Evolutionary conservation across 2,113 vertebrate species (phyloP).

Genomic region (Siphamia tubifer): DNA sequence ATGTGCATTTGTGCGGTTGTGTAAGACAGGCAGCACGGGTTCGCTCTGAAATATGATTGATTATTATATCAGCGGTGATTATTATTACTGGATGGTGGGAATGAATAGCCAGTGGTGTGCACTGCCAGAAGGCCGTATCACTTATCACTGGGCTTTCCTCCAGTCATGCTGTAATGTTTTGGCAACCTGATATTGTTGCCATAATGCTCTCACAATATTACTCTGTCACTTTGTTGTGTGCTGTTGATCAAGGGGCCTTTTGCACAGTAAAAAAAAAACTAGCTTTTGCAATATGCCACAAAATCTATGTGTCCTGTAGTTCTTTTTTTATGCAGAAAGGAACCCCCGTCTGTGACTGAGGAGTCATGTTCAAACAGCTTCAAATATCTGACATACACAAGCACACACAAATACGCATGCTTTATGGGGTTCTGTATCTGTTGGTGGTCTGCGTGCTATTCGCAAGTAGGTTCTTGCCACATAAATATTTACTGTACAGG

Average conservation of each 20-base stretch:
- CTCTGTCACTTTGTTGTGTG: slow-evolving; percentile 52
- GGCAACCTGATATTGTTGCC: slow-evolving; percentile 63
- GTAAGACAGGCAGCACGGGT: slow-evolving; percentile 51
- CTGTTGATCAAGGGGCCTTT: slow-evolving; percentile 32
- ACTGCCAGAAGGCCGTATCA: slow-evolving; percentile 45
- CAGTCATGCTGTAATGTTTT: slow-evolving; percentile 57
- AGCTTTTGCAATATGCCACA: neutral
- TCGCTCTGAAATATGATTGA: slow-evolving; percentile 42
- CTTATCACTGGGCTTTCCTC: slow-evolving; percentile 54
- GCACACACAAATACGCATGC: neutral
- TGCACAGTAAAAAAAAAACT: neutral
- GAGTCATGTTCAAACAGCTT: slow-evolving; percentile 10
- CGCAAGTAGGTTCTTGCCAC: slow-evolving; percentile 9
- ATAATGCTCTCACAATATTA: slow-evolving; percentile 61
- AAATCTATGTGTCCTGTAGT: neutral
- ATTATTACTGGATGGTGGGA: slow-evolving; percentile 60
- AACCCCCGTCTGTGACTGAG: neutral
- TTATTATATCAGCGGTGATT: slow-evolving; percentile 59
- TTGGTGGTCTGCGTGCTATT: slow-evolving; percentile 53
- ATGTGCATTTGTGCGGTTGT: neutral
- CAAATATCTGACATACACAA: neutral
- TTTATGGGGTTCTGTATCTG: slow-evolving; percentile 8
- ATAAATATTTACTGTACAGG: slow-evolving; percentile 64
- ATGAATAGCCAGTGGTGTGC: slow-evolving; percentile 29
- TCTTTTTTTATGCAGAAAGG: slow-evolving; percentile 13